phyloP scores from a whole-genome alignment of 2,113 vertebrate species.

The Bettongia penicillata region DNA sequence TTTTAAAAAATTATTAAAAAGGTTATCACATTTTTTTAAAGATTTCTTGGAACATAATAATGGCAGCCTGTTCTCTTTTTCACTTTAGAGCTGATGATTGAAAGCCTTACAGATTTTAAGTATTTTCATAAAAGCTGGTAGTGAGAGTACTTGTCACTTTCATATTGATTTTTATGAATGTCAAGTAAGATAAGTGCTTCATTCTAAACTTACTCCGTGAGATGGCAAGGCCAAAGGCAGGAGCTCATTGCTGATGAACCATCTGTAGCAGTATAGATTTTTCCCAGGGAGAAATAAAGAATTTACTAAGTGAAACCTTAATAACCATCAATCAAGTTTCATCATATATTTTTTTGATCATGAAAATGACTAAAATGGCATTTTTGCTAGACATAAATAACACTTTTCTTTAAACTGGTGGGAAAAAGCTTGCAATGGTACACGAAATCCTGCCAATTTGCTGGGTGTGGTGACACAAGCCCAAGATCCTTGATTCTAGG shows the following conservation, averaged over 20 bases:
- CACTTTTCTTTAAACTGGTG: constrained; percentile 39
- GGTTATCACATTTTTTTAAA: constrained; percentile 36
- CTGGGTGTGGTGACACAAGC: no score
- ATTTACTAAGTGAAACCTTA: constrained; percentile 62
- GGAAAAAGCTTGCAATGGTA: no score
- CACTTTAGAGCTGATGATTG: constrained; percentile 17
- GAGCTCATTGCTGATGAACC: constrained; percentile 39
- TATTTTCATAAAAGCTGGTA: constrained; percentile 56
- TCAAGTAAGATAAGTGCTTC: constrained; percentile 49
- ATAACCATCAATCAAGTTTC: constrained; percentile 21
- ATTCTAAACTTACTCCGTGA: constrained; percentile 38
- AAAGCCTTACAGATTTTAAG: constrained; percentile 45
- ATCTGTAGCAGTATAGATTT: constrained; percentile 51
- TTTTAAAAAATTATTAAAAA: not conserved
- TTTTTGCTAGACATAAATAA: constrained; percentile 50
- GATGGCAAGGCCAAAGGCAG: constrained; percentile 25
- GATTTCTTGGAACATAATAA: constrained; percentile 33
- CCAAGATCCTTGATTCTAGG: no score
- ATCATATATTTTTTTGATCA: constrained; percentile 53
- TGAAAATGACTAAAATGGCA: constrained; percentile 46
- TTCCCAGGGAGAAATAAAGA: constrained; percentile 14
- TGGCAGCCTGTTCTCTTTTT: constrained; percentile 33
- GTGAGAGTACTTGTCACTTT: constrained; percentile 61
- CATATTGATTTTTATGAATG: constrained; percentile 24
- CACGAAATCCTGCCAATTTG: no score